Evolutionary conservation across 2,888 invertebrate genomes (phyloP), one percentile per base, ranked within the genome.

Genomic region (Spodoptera littoralis): DNA sequence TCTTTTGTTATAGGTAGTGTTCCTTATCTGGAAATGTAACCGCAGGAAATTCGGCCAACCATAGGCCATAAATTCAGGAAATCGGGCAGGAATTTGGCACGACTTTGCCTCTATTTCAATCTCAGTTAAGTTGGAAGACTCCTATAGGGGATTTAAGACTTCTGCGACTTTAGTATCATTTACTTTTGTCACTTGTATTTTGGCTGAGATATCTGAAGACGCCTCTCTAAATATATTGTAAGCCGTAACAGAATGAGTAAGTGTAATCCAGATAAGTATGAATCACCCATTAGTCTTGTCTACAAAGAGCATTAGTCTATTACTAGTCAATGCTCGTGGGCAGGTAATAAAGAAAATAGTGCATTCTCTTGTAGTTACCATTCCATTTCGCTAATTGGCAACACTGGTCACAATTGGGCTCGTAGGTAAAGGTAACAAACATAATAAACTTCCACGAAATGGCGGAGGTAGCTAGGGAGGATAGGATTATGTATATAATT

Each of bases 301-400:
- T 60, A 46, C 62, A 54, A 67, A 61, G 60, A 77, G 42, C 55
- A 51, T 60, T 73, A 68, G 49, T 60, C 54, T 55, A 70, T 64
- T 63, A 52, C 44, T 49, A 49, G 69, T 46, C 30, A 36, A 74
- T 52, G 45, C 24, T 59, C 48, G 46, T 30, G 36, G 36, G 36
- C 36, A 46, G 43, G 45, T 74, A 49, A 46, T 56, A 51, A 22
- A 77, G 43, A 64, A 58, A 50, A 53, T 58, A 30, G 48, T 65
- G 57, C 42, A 64, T 65, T 61, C 63, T 61, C 62, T 53, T 62
- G 59, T 42, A 30, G 64, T 22, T 70, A 69, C 74, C 80, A 76
- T 56, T 76, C 74, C 77, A 83, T 84, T 84, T 72, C 45, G 53
- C 72, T 86, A 84, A 86, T 84, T 82, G 81, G 73, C 52, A 56